Evolutionary conservation across 2,113 vertebrate genomes (phyloP).

Genomic region (Xerus inauris): DNA sequence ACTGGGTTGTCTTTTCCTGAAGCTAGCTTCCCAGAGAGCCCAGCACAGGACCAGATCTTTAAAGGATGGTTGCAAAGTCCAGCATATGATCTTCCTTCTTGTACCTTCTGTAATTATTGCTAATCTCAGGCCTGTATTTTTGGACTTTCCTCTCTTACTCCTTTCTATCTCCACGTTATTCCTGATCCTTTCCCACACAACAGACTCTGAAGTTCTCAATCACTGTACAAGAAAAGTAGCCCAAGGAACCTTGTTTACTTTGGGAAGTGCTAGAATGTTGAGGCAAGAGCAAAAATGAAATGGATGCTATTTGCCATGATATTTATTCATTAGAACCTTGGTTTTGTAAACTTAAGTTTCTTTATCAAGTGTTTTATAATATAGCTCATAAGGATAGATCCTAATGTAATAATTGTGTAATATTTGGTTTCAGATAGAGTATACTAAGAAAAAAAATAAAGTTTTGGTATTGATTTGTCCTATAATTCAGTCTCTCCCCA

Average conservation of each 20-base stretch:
- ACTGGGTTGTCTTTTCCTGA: background rate
- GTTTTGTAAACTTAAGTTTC: background rate
- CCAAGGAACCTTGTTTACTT: background rate
- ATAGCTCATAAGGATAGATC: background rate
- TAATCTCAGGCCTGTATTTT: background rate
- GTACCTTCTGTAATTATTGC: background rate
- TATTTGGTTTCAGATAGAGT: background rate
- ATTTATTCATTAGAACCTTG: background rate
- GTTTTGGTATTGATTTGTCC: conserved; percentile 18
- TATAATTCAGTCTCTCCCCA: background rate
- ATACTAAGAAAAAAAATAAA: background rate
- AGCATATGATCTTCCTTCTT: background rate
- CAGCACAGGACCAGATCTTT: background rate
- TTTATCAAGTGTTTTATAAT: background rate
- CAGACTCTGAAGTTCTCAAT: background rate
- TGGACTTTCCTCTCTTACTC: background rate
- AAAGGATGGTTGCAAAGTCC: background rate
- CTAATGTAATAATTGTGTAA: background rate
- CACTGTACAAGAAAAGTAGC: background rate
- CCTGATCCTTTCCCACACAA: background rate
- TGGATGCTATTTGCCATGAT: background rate
- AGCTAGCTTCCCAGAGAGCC: background rate
- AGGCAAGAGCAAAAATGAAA: background rate
- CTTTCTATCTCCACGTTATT: background rate
- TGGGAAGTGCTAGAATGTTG: background rate